Percentiles rank a stretch among this genome's conserved stretches.
These are phyloP conservation scores for Benitochromis conjunctus DNA, from an alignment of 2,113 vertebrate genomes.

Conservation along the genomic window DNA sequence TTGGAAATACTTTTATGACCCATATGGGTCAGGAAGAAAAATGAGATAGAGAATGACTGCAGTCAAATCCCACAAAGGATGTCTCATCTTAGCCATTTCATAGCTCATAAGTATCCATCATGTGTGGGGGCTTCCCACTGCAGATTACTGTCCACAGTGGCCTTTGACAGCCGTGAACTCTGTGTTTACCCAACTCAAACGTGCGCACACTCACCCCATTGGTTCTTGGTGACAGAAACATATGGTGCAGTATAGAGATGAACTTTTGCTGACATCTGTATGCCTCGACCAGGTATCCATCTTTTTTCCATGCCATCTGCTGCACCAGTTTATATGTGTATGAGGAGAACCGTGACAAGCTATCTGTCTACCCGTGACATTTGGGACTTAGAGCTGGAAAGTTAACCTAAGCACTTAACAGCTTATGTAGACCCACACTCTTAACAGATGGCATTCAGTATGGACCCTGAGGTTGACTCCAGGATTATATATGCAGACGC, in stretches of 20 bases:
- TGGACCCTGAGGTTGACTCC: constrained; percentile 29
- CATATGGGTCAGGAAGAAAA: constrained; percentile 36
- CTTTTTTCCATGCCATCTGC: constrained; percentile 56
- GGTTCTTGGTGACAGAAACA: constrained; percentile 28
- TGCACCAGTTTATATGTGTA: constrained; percentile 12
- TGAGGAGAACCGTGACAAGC: constrained; percentile 39
- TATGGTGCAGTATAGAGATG: constrained; percentile 34
- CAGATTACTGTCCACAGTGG: constrained; percentile 22
- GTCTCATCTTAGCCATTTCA: background rate
- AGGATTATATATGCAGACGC: constrained; percentile 44
- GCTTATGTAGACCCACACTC: background rate
- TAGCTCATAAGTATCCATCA: constrained; percentile 47
- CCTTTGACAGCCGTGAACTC: background rate
- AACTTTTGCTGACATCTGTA: constrained; percentile 44
- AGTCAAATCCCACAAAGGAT: constrained; percentile 33
- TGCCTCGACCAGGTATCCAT: constrained; percentile 9
- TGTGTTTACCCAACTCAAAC: background rate
- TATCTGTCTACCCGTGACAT: constrained; percentile 38
- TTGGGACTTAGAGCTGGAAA: constrained; percentile 16
- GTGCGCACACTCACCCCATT: background rate
- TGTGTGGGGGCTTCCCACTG: background rate
- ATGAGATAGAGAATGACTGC: constrained; percentile 32
- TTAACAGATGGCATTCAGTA: constrained; percentile 56
- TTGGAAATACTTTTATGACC: constrained; percentile 27
- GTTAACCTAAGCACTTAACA: constrained; percentile 40